Evolutionary conservation across 2,797 vertebrate genomes (phyloP).

Genomic region (Cossypha heuglini): DNA sequence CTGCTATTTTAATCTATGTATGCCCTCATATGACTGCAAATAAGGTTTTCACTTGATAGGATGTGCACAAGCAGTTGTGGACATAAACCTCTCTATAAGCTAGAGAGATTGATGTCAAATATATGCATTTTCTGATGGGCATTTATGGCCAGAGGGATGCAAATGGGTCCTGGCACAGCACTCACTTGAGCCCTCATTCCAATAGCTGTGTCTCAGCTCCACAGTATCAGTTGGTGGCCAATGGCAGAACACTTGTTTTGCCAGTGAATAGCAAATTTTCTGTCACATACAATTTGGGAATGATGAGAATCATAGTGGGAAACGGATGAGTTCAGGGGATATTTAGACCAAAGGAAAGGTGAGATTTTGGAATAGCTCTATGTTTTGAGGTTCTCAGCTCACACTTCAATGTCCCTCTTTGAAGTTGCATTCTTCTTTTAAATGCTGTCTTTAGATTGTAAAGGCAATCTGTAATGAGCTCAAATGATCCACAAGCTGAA

Average conservation of each 20-base stretch:
- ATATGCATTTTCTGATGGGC: neutral
- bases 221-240: neutral
- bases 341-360: neutral
- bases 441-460: neutral
- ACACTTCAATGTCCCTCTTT: neutral
- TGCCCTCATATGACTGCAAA: neutral
- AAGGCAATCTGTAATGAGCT: neutral
- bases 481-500: neutral
- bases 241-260: neutral
- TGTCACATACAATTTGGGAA: neutral
- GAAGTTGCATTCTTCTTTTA: neutral
- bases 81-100: neutral
- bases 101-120: neutral
- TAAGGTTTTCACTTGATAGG: neutral
- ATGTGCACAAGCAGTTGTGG: neutral
- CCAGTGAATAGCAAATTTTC: neutral
- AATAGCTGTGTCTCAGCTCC: neutral
- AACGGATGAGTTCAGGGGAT: neutral
- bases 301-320: neutral
- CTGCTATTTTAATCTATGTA: neutral
- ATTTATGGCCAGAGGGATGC: neutral
- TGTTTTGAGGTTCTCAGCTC: neutral
- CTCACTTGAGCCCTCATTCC: neutral
- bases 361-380: neutral
- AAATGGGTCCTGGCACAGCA: neutral